Evolutionary conservation across 2,888 invertebrate species (phyloP).

Genomic region (Andrena bicolor): DNA sequence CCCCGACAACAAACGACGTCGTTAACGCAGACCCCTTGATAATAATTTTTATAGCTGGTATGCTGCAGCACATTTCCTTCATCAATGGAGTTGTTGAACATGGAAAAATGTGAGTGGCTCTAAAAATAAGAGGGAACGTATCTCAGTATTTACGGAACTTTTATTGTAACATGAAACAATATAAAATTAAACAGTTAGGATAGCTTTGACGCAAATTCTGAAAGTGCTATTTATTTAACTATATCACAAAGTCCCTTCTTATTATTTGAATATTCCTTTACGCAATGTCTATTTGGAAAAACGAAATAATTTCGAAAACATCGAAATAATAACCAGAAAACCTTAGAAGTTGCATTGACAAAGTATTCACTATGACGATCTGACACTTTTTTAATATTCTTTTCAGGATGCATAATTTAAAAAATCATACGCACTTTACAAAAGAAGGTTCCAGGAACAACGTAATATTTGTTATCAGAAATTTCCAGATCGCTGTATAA

Average conservation of each 20-base stretch:
- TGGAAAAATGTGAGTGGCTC: background rate
- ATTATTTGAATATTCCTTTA: background rate
- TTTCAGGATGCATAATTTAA: background rate
- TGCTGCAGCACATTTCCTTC: background rate
- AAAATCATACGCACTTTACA: background rate
- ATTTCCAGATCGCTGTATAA: background rate
- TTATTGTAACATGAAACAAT: too few relatives aligned
- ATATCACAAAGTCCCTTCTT: background rate
- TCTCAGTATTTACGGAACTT: background rate
- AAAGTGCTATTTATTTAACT: too few relatives aligned
- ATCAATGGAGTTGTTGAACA: background rate
- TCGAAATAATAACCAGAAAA: background rate
- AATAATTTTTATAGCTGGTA: conserved; percentile 9
- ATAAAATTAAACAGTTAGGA: too few relatives aligned
- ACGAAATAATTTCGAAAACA: background rate
- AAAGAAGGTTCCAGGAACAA: background rate
- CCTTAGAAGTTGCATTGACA: background rate
- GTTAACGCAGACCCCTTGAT: conserved; percentile 3
- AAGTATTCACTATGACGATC: background rate
- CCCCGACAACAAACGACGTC: background rate
- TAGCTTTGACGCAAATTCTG: too few relatives aligned
- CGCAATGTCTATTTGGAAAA: background rate
- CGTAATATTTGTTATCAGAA: background rate
- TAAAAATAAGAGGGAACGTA: background rate
- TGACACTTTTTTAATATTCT: background rate